Percentiles rank a stretch among this genome's conserved stretches.
phyloP scores from a whole-genome alignment of 1,140 invertebrate genomes.

The Diploscapter pachys region DNA sequence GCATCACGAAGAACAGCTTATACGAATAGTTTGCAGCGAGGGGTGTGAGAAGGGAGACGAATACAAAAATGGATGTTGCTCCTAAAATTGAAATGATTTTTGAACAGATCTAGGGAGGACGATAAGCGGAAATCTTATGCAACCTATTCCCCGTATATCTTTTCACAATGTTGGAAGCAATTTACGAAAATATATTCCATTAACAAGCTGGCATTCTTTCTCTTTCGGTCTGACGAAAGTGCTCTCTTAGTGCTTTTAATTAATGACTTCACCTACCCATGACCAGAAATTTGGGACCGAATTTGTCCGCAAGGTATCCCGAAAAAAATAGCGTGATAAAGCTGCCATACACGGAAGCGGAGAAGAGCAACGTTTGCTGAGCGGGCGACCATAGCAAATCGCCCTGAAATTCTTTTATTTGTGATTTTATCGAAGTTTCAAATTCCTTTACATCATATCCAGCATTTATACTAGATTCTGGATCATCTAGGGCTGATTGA shows the following conservation, averaged over 20 bases:
- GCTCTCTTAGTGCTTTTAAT: no score
- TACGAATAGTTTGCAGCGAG: constrained; percentile 24
- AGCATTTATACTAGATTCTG: no score
- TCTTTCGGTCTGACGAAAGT: neutral
- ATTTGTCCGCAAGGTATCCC: constrained; percentile 31
- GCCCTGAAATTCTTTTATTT: constrained; percentile 25
- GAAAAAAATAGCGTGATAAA: constrained; percentile 31
- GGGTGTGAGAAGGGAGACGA: constrained; percentile 30
- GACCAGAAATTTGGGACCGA: constrained; percentile 30
- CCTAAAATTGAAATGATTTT: neutral
- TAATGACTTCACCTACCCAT: neutral
- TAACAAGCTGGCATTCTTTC: no score
- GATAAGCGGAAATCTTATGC: neutral
- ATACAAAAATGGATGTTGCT: constrained; percentile 15
- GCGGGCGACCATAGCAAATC: constrained; percentile 25
- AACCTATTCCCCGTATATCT: neutral
- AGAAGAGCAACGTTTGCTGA: constrained; percentile 33
- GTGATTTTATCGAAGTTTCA: no score
- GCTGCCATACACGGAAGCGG: constrained; percentile 33
- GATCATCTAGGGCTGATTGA: no score
- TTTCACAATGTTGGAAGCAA: neutral
- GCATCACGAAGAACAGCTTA: constrained; percentile 24
- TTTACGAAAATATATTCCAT: neutral
- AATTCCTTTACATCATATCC: no score
- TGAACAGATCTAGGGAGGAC: neutral